Conservation (phyloP, 2,113 vertebrate species). For the Dendropsophus ebraccatus region DNA sequence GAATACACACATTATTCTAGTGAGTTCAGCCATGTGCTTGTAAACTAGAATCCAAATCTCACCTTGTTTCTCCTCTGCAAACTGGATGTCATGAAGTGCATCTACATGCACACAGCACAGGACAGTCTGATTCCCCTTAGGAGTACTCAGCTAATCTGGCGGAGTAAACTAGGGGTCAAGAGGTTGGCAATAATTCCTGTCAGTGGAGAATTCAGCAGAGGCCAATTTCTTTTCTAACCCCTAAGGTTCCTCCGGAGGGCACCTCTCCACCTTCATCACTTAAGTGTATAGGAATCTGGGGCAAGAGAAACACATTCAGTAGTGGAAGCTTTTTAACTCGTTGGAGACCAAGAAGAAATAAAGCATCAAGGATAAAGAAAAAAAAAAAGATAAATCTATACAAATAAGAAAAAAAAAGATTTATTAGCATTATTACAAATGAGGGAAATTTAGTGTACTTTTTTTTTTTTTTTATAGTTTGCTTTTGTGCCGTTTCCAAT, state of each 20-base stretch:
- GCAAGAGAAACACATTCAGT: slow-evolving; percentile 12
- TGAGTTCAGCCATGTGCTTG: background rate
- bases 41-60: background rate
- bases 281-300: slow-evolving; percentile 2
- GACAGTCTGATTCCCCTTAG: slow-evolving; percentile 49
- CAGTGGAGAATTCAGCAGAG: slow-evolving; percentile 60
- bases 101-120: background rate
- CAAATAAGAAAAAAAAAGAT: too few species aligned
- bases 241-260: slow-evolving; percentile 55
- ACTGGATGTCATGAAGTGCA: background rate
- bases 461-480: too few species aligned
- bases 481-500: too few species aligned
- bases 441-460: too few species aligned
- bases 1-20: background rate
- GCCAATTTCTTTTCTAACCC: slow-evolving; percentile 54
- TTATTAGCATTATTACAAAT: too few species aligned
- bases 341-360: background rate
- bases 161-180: slow-evolving; percentile 59
- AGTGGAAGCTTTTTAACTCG: slow-evolving; percentile 12
- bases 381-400: too few species aligned
- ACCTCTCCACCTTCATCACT: background rate
- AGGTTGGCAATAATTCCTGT: slow-evolving; percentile 65
- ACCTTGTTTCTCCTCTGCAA: background rate
- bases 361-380: too few species aligned
- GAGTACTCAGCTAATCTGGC: slow-evolving; percentile 56